Percentiles rank a stretch among this genome's conserved stretches.
phyloP scores from a whole-genome alignment of 2,797 vertebrate genomes.

The Anguilla anguilla region DNA sequence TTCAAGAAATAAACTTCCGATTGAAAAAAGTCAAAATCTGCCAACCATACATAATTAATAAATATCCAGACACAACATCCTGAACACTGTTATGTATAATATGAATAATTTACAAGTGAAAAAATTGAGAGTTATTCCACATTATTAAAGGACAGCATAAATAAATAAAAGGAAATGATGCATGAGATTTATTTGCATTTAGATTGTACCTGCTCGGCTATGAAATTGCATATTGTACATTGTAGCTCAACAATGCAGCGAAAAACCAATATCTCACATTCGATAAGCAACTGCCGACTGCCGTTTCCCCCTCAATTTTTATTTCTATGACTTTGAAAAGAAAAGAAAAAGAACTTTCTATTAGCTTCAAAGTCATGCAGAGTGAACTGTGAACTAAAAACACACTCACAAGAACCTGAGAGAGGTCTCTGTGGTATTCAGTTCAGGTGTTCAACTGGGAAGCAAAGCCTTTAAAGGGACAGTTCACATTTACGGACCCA shows the following conservation, averaged over 20 bases:
- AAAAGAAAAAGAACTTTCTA: neutral
- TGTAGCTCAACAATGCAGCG: slow-evolving; percentile 1
- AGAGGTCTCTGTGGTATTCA: neutral
- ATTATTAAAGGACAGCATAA: slow-evolving; percentile 35
- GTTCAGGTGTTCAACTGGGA: neutral
- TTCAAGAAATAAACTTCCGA: neutral
- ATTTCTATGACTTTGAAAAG: neutral
- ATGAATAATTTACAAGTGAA: slow-evolving; percentile 17
- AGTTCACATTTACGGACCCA: no score
- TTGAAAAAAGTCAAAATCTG: neutral
- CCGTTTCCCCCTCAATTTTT: neutral
- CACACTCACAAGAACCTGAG: neutral
- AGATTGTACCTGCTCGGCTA: slow-evolving; percentile 40
- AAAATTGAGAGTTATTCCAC: slow-evolving; percentile 28
- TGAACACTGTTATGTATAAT: neutral
- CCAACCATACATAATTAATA: slow-evolving; percentile 32
- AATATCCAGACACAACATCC: slow-evolving; percentile 8
- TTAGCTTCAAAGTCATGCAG: neutral
- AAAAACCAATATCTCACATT: neutral
- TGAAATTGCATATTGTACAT: slow-evolving; percentile 37
- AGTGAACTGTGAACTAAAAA: neutral
- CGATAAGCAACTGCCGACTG: neutral
- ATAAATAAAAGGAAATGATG: slow-evolving; percentile 27
- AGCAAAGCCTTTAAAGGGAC: no score
- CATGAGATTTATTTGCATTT: slow-evolving; percentile 42